These are phyloP conservation scores for Prenolepis imparis DNA, from an alignment of 2,888 invertebrate genomes.

Conservation along the genomic window DNA sequence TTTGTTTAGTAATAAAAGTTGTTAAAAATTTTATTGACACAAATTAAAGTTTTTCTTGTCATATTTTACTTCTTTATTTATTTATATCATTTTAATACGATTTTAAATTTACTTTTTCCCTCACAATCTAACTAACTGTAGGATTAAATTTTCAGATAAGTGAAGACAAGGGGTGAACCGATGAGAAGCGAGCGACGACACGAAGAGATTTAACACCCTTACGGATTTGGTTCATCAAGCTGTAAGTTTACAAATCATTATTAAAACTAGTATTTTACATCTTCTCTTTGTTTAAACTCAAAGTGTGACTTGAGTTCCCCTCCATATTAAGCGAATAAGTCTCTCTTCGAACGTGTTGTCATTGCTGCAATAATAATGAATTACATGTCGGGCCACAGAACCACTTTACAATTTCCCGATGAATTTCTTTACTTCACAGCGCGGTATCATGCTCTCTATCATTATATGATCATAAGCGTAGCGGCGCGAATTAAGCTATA, in stretches of 20 bases:
- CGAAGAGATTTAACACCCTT: neutral
- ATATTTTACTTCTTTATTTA: neutral
- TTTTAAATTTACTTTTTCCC: neutral
- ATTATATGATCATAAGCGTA: neutral
- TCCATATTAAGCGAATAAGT: constrained; percentile 37
- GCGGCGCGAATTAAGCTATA: constrained; percentile 13
- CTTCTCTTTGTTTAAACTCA: constrained; percentile 14
- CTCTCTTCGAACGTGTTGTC: constrained; percentile 27
- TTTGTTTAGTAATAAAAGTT: neutral
- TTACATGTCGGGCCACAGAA: constrained; percentile 26
- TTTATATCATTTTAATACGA: neutral
- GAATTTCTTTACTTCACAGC: constrained; percentile 30
- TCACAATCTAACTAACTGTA: neutral
- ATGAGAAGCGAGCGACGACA: constrained; percentile 9
- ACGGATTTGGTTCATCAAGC: constrained; percentile 39
- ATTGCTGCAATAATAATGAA: constrained; percentile 44
- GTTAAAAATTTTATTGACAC: neutral
- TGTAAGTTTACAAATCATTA: constrained; percentile 49
- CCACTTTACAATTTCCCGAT: constrained; percentile 35
- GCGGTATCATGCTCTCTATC: neutral
- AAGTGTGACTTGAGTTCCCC: neutral
- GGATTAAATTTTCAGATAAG: constrained; percentile 8
- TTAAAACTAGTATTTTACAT: constrained; percentile 26
- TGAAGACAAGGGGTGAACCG: neutral
- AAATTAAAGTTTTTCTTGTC: neutral